Percentiles rank a stretch among this genome's conserved stretches.
Conservation (phyloP, 2,113 vertebrate genomes). For the Odontophorus gujanensis region DNA sequence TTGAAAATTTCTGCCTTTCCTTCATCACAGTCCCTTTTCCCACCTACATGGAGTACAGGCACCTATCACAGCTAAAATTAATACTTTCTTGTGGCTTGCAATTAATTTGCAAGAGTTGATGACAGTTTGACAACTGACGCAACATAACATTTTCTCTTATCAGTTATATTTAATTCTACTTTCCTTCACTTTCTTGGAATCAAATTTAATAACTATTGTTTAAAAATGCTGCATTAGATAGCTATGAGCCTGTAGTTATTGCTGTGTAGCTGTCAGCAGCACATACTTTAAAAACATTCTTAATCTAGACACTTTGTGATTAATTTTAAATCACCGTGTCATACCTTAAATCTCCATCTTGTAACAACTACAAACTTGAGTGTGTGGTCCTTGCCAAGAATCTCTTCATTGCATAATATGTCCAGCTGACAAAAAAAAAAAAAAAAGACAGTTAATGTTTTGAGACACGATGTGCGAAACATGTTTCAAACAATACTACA, state of each 20-base stretch:
- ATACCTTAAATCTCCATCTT: constrained; percentile 99
- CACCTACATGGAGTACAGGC: neutral
- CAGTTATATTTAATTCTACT: neutral
- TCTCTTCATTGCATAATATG: constrained; percentile 99
- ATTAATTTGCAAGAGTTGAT: neutral
- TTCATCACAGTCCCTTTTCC: neutral
- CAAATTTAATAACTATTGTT: neutral
- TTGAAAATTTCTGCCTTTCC: neutral
- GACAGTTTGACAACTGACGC: neutral
- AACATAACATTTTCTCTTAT: neutral
- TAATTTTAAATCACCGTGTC: neutral
- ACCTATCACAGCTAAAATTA: neutral
- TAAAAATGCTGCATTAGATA: neutral
- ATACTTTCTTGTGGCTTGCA: neutral
- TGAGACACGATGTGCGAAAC: neutral
- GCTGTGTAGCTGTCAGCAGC: neutral
- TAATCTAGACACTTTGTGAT: neutral
- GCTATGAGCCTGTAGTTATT: neutral
- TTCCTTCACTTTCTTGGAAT: neutral
- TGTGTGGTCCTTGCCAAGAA: constrained; percentile 98
- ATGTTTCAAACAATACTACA: neutral
- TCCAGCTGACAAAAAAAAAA: constrained; percentile 87
- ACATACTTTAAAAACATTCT: neutral
- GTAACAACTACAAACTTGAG: constrained; percentile 99
- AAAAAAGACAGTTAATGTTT: neutral